A percentile compares a stretch with the other conserved stretches of the same genome.
phyloP scores from a whole-genome alignment of 1,140 invertebrate species.

The Gryllus bimaculatus region DNA sequence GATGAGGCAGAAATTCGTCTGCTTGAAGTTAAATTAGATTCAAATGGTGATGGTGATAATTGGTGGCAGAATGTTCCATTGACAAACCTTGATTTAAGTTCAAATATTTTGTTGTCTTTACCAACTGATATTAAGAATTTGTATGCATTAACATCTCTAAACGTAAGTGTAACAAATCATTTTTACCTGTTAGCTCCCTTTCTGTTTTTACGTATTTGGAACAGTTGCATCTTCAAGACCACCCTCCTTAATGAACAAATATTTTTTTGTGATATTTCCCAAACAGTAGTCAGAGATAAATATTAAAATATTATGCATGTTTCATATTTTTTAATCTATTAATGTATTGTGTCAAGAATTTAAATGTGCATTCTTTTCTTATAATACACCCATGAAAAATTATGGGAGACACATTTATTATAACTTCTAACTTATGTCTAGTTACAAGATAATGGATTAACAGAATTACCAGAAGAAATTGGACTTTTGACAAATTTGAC shows the following conservation, averaged over 20 bases:
- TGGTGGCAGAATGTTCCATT: constrained; percentile 83
- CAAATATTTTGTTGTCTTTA: constrained; percentile 57
- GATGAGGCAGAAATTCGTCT: constrained; percentile 47
- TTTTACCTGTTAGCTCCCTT: neutral
- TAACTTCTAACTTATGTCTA: constrained; percentile 27
- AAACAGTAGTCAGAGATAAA: no score
- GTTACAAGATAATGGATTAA: constrained; percentile 71
- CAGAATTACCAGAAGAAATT: constrained; percentile 61
- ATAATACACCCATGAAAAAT: no score
- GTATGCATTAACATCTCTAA: constrained; percentile 55
- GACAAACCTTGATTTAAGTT: constrained; percentile 69
- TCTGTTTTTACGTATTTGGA: no score
- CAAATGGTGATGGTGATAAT: constrained; percentile 49
- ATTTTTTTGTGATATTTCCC: no score
- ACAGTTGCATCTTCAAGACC: no score
- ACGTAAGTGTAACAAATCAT: constrained; percentile 42
- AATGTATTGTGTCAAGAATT: no score
- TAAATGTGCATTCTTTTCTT: no score
- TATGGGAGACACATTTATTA: no score
- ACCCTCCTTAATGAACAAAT: no score
- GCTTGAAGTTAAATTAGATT: constrained; percentile 52
- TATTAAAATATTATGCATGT: no score
- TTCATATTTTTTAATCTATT: no score
- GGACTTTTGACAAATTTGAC: constrained; percentile 61
- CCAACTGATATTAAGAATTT: constrained; percentile 60